Conservation (phyloP, 2,888 invertebrate species). For the Nineta flava region DNA sequence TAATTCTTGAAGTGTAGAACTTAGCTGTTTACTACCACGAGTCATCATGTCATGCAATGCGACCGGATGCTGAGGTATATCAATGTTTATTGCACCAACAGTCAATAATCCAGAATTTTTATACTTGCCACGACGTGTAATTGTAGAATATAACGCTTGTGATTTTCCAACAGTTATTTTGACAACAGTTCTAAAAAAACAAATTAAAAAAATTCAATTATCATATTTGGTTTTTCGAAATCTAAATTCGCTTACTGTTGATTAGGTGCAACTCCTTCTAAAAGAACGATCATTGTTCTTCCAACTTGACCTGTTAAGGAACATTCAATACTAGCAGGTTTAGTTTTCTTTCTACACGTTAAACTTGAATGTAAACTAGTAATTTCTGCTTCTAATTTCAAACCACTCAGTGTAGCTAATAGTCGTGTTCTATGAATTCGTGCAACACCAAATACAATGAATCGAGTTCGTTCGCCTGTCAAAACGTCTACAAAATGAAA, state of each 20-base stretch:
- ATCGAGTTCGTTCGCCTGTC: slow-evolving; percentile 49
- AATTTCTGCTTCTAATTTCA: slow-evolving; percentile 89
- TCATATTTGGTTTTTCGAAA: background rate
- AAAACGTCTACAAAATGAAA: slow-evolving; percentile 18
- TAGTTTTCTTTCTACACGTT: slow-evolving; percentile 74
- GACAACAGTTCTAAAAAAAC: slow-evolving; percentile 64
- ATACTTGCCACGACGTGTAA: slow-evolving; percentile 55
- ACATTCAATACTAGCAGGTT: slow-evolving; percentile 54
- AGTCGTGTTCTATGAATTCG: slow-evolving; percentile 74
- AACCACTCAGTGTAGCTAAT: slow-evolving; percentile 78
- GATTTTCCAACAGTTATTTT: slow-evolving; percentile 85
- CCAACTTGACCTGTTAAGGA: slow-evolving; percentile 82
- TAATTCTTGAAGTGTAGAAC: slow-evolving; percentile 80
- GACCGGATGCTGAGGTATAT: slow-evolving; percentile 97
- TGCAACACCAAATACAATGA: slow-evolving; percentile 76
- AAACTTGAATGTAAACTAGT: slow-evolving; percentile 81
- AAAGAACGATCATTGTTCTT: slow-evolving; percentile 75
- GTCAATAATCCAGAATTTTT: slow-evolving; percentile 69
- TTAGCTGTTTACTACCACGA: slow-evolving; percentile 80
- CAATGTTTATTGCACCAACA: slow-evolving; percentile 79
- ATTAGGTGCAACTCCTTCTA: slow-evolving; percentile 80
- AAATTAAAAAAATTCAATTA: background rate
- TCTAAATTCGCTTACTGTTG: slow-evolving; percentile 45
- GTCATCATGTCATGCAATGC: slow-evolving; percentile 98
- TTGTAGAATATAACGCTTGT: slow-evolving; percentile 79